These are phyloP conservation scores for Sebastes schlegelii DNA, from an alignment of 2,113 vertebrate genomes.

Conservation along the genomic window DNA sequence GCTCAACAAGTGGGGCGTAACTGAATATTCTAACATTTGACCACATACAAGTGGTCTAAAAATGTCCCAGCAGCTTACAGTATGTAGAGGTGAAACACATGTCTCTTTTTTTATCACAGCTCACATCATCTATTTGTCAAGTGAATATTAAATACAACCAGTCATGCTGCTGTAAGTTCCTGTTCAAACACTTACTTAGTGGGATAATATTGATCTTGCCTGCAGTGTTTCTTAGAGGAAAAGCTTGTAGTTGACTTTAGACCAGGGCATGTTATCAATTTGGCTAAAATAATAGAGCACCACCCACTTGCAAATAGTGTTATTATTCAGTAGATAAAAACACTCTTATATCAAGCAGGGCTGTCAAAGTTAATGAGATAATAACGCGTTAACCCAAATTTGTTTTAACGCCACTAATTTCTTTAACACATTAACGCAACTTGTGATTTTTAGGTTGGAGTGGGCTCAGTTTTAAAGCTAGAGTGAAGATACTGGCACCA, in stretches of 20 bases:
- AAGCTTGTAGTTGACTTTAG: slow-evolving; percentile 16
- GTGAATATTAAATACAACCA: not conserved
- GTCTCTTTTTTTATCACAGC: not conserved
- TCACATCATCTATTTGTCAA: not conserved
- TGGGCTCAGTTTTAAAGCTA: no score
- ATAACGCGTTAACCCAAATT: no score
- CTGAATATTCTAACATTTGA: not conserved
- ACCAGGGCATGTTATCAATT: not conserved
- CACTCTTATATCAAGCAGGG: not conserved
- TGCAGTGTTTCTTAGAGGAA: not conserved
- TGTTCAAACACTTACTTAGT: slow-evolving; percentile 13
- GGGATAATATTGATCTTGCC: slow-evolving; percentile 17
- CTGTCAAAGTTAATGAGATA: no score
- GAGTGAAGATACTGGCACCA: no score
- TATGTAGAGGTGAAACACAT: not conserved
- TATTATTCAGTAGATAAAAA: not conserved
- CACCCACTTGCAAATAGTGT: not conserved
- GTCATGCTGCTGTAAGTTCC: not conserved
- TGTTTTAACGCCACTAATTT: no score
- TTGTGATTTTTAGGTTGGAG: no score
- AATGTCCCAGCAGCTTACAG: not conserved
- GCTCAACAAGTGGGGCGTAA: rapidly evolving
- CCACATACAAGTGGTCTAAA: rapidly evolving
- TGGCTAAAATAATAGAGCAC: not conserved
- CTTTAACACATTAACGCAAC: no score